Conservation (phyloP, 1,140 invertebrate species). For the Batillaria attramentaria region DNA sequence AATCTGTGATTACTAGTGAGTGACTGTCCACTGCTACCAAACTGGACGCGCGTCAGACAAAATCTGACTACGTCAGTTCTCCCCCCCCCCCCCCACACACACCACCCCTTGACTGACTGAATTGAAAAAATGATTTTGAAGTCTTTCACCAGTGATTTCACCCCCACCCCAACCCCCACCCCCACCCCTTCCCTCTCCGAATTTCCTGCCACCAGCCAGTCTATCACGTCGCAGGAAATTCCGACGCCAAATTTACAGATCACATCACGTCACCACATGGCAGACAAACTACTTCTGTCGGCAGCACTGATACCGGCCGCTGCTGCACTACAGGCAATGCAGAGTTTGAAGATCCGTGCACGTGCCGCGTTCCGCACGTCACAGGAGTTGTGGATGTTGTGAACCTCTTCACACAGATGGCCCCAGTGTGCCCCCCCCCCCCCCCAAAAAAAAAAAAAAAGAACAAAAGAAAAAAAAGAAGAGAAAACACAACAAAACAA, state of each 20-base stretch:
- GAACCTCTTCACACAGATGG: too few species aligned
- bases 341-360: neutral
- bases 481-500: neutral
- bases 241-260: neutral
- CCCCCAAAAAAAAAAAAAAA: neutral
- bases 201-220: neutral
- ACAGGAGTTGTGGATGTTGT: too few species aligned
- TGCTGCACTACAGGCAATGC: neutral
- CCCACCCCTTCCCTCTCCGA: neutral
- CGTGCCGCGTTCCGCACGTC: too few species aligned
- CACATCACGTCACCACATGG: too few species aligned
- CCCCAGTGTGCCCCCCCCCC: neutral
- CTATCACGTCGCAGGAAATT: neutral
- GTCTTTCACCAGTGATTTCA: neutral
- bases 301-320: neutral
- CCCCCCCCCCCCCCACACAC: too few species aligned
- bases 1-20: too few species aligned
- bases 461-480: neutral
- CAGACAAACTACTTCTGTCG: too few species aligned
- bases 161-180: neutral
- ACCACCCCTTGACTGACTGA: too few species aligned
- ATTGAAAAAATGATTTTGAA: too few species aligned
- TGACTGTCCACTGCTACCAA: too few species aligned
- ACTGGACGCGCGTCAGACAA: too few species aligned
- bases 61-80: too few species aligned